Evolutionary conservation across 92 coral and sea anemone species (phyloP), one percentile per base, ranked within the genome.

Genomic region (Phymanthus crucifer): DNA sequence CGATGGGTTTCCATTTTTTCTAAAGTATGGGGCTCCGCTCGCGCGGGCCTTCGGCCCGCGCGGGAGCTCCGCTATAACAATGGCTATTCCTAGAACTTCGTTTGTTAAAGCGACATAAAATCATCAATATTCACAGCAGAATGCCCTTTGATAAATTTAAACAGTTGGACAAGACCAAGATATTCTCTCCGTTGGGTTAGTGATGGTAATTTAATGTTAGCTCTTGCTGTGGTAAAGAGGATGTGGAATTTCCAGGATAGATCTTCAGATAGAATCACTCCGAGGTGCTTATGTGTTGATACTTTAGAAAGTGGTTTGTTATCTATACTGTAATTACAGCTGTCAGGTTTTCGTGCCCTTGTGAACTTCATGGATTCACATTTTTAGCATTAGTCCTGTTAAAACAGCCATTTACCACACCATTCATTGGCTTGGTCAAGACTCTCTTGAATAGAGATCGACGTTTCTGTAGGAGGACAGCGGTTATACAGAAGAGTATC

Each of bases 251-350:
- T 83, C 83, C 84, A 78, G 3, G 83, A 70, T 33, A 83, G 57
- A 14, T 83, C 78, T 61, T 26, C 14, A 23, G 87, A 83, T 12
- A 83, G 48, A 66, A 78, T 65, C 1, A 83, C 77, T 57, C 87
- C 83, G 77, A 83, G 76, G 77, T 77, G 83, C 77, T 77, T 76
- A 76, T 77, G 83, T 47, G 77, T 75, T 32, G 87, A 75, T 38
- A 83, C 87, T 71, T 80, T 34, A 19, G 19, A 31, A 40, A 64
- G 2, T 71, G 78, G 84, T 26, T 32, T 48, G 9, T 74, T 69
- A 66, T 47, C 73, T 31, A 71, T 80, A 68, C 61, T 33, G 73
- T 71, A 5, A 14, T 45, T 69, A 54, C 70, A 80, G 37, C 26
- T 46, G 16, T 34, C 27, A 40, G 77, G 70, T 46, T 58, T 58